Evolutionary conservation across 2,113 vertebrate species (phyloP), one percentile per base, ranked within the genome.

Genomic region (Tilapia sparmanii): DNA sequence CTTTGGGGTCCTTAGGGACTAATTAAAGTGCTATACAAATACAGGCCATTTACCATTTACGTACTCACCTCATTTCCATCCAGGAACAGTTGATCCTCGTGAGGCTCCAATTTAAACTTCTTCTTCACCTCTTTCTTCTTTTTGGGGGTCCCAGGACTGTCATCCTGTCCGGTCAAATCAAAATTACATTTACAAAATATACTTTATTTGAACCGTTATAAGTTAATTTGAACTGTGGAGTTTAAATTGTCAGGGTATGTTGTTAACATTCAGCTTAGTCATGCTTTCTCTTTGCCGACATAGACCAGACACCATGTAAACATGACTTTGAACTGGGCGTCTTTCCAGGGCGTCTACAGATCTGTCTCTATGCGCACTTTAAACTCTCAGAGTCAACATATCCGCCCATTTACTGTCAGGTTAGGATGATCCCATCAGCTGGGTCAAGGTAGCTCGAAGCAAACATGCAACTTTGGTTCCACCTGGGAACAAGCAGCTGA

Each of bases 121-220:
- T 98, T 99, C 96, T 99, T 99, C n/a, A 96, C 97, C 89, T 99
- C 98, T 81, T 99, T 99, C 88, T 97, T 97, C 95, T 99, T 99
- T 95, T 99, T 99, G 13, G 98, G 98, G 52, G 97, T 98, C 87
- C 98, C 98, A 63, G 99, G 98, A 82, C 96, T 97, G 80, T 99
- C 98, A 81, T 99, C 99, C 99, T 99, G 59, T 80, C 33, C 10
- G 3, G 0, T 33, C 45, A 78, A 78, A 78, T 78, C 10, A 52
- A 52, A 54, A 24, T 2, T 4, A 38, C n/a, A 26, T 5, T 68
- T 24, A 73, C 1, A 47, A 38, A 31, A 26, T 42, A 2, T 22
- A 59, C 15, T 6, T 71, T 9, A 6, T 78, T 7, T 78, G 73
- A 47, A 78, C 26, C 4, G 2, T 78, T 78, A 8, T 12, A 52